Evolutionary conservation across 1,140 invertebrate genomes (phyloP).

Genomic region (Drosophila tsacasi): DNA sequence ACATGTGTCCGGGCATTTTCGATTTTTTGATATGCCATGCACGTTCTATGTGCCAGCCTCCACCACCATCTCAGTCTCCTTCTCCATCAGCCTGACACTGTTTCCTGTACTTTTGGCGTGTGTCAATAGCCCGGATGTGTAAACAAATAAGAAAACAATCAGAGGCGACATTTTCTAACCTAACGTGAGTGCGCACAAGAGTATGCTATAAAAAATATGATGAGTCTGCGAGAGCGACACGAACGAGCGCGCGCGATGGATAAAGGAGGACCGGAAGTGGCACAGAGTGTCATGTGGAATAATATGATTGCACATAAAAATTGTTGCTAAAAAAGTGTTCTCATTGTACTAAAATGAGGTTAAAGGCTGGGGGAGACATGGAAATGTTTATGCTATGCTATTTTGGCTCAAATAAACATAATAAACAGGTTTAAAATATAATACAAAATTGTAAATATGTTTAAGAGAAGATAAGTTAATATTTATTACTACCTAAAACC

Average conservation of each 20-base stretch:
- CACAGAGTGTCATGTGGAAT: constrained; percentile 11
- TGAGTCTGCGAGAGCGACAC: constrained; percentile 52
- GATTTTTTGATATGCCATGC: constrained; percentile 72
- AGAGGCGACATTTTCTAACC: constrained; percentile 72
- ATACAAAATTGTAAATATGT: not conserved
- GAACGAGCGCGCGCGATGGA: not conserved
- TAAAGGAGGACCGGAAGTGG: not conserved
- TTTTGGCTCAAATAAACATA: not conserved
- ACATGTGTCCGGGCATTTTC: constrained; percentile 70
- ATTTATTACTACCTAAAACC: not conserved
- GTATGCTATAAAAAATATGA: constrained; percentile 78
- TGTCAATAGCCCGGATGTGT: constrained; percentile 76
- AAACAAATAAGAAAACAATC: constrained; percentile 82
- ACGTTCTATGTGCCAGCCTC: constrained; percentile 42
- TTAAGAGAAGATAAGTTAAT: too few relatives aligned
- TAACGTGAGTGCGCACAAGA: constrained; percentile 68
- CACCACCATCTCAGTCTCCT: not conserved
- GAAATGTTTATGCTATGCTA: constrained; percentile 4
- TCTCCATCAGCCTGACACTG: constrained; percentile 16
- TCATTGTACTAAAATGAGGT: constrained; percentile 17
- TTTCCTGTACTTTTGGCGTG: constrained; percentile 40
- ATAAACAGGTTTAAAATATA: not conserved
- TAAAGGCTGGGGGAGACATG: not conserved
- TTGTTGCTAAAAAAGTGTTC: constrained; percentile 53
- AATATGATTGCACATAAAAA: constrained; percentile 43